Percentiles rank a stretch among this genome's conserved stretches.
These are phyloP conservation scores for Stylophora pistillata DNA, from an alignment of 64 coral and sea anemone species.

Conservation along the genomic window DNA sequence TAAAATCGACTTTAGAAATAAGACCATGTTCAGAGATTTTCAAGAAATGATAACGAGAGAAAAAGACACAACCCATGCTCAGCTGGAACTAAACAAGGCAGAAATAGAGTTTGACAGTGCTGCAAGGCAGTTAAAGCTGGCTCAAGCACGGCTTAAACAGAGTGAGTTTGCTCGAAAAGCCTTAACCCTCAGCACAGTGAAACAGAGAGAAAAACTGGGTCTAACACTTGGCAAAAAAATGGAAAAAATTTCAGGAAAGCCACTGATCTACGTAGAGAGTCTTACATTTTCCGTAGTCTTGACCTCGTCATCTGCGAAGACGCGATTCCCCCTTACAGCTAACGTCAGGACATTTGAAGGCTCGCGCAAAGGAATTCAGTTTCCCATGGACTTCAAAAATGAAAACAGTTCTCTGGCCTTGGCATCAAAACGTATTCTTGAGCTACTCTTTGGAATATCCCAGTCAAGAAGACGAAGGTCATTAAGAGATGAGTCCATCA, in stretches of 20 bases:
- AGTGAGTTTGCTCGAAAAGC: background rate
- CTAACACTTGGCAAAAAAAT: constrained; percentile 5
- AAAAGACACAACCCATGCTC: background rate
- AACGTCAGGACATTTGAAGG: background rate
- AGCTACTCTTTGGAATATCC: background rate
- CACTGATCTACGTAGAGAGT: constrained; percentile 10
- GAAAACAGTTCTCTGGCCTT: background rate
- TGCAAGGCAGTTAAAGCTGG: background rate
- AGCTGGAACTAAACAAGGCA: constrained; percentile 22
- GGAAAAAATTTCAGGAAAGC: background rate
- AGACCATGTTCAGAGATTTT: background rate
- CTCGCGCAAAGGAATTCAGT: background rate
- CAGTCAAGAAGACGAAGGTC: constrained; percentile 9
- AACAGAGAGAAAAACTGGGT: background rate
- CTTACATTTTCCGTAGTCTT: constrained; percentile 19
- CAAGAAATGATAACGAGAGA: background rate
- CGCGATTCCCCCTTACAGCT: constrained; percentile 1
- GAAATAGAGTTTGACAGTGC: background rate
- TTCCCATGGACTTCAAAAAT: constrained; percentile 34
- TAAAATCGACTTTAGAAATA: background rate
- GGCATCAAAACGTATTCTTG: constrained; percentile 18
- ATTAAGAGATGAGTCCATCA: background rate
- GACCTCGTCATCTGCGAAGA: background rate
- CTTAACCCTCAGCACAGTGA: background rate
- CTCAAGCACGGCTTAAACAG: background rate